Evolutionary conservation across 2,888 invertebrate genomes (phyloP), one percentile per base, ranked within the genome.

Genomic region (Lithosia quadra): DNA sequence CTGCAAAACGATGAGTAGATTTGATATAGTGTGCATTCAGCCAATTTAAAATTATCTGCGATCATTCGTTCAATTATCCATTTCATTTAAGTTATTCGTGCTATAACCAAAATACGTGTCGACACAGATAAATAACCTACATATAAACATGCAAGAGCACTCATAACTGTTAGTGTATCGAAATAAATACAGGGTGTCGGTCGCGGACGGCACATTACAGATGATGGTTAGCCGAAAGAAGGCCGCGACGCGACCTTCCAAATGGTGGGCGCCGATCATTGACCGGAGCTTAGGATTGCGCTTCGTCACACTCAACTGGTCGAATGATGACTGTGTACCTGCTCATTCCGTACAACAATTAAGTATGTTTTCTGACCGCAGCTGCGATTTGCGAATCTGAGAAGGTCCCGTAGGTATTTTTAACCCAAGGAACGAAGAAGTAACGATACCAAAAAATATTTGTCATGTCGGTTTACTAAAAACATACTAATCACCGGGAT

Each of bases 201-300:
- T 80, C 83, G 84, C 88, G 88, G 84, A 84, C 84, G 76, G 80
- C 84, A 84, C 84, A 86, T 90, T 88, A 89, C 85, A 79, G 88
- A 85, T 89, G 88, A 86, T 89, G 87, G 87, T 84, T 86, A 85
- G 88, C 81, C 87, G 88, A 92, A 94, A 94, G 94, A 94, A 94
- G 95, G 94, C 91, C 95, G 92, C 89, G 86, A 84, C 86, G 89
- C 92, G 95, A 94, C 95, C 95, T 95, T 92, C 94, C 94, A 88
- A 89, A 91, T 88, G 88, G 84, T 89, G 87, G 88, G 86, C 86
- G 87, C 88, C 91, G 94, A 91, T 85, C 94, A 85, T 91, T 93
- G 93, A 93, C 92, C 93, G 89, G 74, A 74, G 81, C 77, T 82
- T 83, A 72, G 76, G 82, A 80, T 80, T 77, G 76, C 82, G 87